Percentiles rank a stretch among this genome's conserved stretches.
These are phyloP conservation scores for Coenonympha glycerion DNA, from an alignment of 2,888 invertebrate genomes.

Conservation along the genomic window DNA sequence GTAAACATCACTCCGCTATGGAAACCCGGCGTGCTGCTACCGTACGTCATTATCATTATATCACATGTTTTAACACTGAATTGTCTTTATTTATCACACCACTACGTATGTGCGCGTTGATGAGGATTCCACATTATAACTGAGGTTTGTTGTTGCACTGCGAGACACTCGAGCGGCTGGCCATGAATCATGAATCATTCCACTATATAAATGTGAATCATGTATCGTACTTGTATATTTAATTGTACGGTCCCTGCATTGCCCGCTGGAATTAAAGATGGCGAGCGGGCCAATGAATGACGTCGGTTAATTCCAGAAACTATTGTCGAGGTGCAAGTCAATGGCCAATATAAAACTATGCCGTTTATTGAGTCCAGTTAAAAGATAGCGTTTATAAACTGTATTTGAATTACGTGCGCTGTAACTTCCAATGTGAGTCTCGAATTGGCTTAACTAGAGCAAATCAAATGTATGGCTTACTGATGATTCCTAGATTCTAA, in stretches of 20 bases:
- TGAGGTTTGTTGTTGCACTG: constrained; percentile 60
- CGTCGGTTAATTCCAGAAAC: constrained; percentile 51
- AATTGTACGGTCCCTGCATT: constrained; percentile 33
- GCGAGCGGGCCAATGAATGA: constrained; percentile 39
- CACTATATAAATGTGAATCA: constrained; percentile 65
- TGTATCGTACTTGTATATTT: constrained; percentile 50
- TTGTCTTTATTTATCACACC: constrained; percentile 56
- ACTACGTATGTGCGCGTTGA: constrained; percentile 37
- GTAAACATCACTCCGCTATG: constrained; percentile 67
- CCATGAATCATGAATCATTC: constrained; percentile 70
- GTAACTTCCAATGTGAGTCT: constrained; percentile 12
- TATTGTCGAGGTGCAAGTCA: constrained; percentile 38
- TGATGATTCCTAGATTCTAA: constrained; percentile 15
- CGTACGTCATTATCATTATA: constrained; percentile 72
- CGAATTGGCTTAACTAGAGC: constrained; percentile 13
- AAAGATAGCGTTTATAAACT: constrained; percentile 10
- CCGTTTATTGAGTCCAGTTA: constrained; percentile 15
- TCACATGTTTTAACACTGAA: constrained; percentile 71
- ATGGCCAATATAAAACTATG: constrained; percentile 37
- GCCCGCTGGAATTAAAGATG: constrained; percentile 34
- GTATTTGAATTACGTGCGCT: not conserved
- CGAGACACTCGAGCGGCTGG: constrained; percentile 56
- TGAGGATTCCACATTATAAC: constrained; percentile 52
- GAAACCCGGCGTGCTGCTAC: constrained; percentile 61
- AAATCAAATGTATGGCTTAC: constrained; percentile 7